Conservation (phyloP, 1,140 invertebrate species). For the Panagrolaimus sp. region DNA sequence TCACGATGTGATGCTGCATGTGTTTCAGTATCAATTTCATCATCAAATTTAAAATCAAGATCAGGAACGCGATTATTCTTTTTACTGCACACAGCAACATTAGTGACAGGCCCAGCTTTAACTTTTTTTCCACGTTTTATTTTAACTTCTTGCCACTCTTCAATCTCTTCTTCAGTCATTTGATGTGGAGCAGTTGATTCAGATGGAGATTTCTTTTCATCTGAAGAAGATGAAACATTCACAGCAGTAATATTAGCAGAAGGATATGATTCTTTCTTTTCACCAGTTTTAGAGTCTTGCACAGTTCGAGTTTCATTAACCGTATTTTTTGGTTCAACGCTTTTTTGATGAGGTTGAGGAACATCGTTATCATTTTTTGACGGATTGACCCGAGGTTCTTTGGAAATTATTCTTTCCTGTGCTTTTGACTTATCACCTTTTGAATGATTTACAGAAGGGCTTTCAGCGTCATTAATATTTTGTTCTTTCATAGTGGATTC, state of each 20-base stretch:
- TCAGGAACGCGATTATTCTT: conserved; percentile 63
- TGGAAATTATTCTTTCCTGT: not conserved
- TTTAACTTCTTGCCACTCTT: conserved; percentile 46
- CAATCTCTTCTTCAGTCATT: conserved; percentile 16
- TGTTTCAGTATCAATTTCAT: conserved; percentile 66
- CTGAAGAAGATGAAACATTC: not conserved
- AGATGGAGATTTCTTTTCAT: not conserved
- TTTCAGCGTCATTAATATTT: not conserved
- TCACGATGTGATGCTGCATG: conserved; percentile 34
- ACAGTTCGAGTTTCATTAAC: not conserved
- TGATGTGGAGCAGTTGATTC: conserved; percentile 10
- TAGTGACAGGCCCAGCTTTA: not conserved
- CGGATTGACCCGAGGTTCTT: not conserved
- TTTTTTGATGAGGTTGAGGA: not conserved
- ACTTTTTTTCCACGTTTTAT: conserved; percentile 47
- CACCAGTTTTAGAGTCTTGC: not conserved
- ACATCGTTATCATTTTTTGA: not conserved
- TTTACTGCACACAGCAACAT: not conserved
- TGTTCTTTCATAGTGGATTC: not conserved
- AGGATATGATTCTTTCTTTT: conserved; percentile 15
- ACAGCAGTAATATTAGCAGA: conserved; percentile 4
- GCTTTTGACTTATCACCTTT: no score
- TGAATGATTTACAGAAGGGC: not conserved
- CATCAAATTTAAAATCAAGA: conserved; percentile 91
- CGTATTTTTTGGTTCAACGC: not conserved